These are phyloP conservation scores for Scarus forsteni DNA, from an alignment of 2,797 vertebrate genomes.

Conservation along the genomic window DNA sequence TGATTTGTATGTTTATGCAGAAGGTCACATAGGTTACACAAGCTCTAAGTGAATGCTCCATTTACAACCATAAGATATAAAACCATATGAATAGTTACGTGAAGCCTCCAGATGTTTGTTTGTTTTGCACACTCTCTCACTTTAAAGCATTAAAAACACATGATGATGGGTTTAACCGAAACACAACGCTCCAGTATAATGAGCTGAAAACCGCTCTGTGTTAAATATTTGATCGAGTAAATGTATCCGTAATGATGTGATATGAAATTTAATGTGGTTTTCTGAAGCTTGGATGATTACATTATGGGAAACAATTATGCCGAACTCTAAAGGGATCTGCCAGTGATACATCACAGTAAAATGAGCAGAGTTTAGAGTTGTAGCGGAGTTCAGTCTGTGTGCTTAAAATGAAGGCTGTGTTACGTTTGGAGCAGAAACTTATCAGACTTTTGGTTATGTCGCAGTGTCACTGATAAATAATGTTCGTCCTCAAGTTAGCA, in stretches of 20 bases:
- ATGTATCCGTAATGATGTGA: slow-evolving; percentile 12
- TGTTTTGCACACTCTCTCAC: too few relatives aligned
- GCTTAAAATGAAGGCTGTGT: background rate
- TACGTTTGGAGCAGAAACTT: too few relatives aligned
- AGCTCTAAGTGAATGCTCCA: too few relatives aligned
- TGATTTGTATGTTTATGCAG: too few relatives aligned
- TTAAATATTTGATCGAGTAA: slow-evolving; percentile 9
- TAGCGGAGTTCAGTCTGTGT: background rate
- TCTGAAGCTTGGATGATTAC: slow-evolving; percentile 6
- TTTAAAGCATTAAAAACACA: background rate
- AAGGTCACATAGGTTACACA: too few relatives aligned
- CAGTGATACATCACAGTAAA: background rate
- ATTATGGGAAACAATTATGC: slow-evolving; percentile 15
- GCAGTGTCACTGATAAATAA: too few relatives aligned
- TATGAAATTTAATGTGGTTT: slow-evolving; percentile 12
- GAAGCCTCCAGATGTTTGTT: too few relatives aligned
- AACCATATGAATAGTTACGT: too few relatives aligned
- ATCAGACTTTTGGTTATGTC: too few relatives aligned
- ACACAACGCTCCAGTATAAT: slow-evolving; percentile 10
- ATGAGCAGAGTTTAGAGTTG: background rate
- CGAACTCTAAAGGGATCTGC: slow-evolving; percentile 10
- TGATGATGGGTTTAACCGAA: slow-evolving; percentile 7
- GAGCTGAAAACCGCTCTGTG: background rate
- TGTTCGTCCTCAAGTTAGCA: too few relatives aligned
- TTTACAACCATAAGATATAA: too few relatives aligned